Percentiles rank a stretch among this genome's conserved stretches.
These are phyloP conservation scores for Aphelinus atriplicis DNA, from an alignment of 1,140 invertebrate species.

Conservation along the genomic window DNA sequence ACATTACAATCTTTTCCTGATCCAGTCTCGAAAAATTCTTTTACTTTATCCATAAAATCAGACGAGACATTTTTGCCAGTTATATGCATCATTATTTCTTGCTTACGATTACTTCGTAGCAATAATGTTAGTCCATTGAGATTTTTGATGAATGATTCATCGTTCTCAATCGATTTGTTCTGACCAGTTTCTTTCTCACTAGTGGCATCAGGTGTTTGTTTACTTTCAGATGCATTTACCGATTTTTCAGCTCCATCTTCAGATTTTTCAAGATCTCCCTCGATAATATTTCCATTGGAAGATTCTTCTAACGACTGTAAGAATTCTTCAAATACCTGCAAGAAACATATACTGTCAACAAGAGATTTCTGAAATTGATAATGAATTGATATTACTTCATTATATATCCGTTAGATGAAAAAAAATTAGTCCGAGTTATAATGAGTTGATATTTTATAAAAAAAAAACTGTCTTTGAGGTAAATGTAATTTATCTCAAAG, in stretches of 20 bases:
- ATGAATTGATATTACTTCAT: constrained; percentile 17
- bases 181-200: constrained; percentile 40
- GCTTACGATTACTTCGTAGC: constrained; percentile 59
- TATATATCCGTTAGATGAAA: neutral
- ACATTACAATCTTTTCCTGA: constrained; percentile 61
- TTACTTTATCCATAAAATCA: constrained; percentile 56
- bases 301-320: constrained; percentile 47
- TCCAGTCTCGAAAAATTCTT: constrained; percentile 55
- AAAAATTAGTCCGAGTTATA: neutral
- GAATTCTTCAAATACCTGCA: constrained; percentile 58
- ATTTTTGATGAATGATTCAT: constrained; percentile 42
- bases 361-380: neutral
- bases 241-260: neutral
- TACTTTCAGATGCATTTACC: neutral
- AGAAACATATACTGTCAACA: constrained; percentile 4
- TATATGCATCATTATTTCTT: constrained; percentile 62
- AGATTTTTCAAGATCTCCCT: constrained; percentile 9
- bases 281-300: neutral
- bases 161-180: constrained; percentile 38
- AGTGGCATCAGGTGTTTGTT: neutral
- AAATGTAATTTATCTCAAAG: no score
- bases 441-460: neutral
- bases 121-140: constrained; percentile 59
- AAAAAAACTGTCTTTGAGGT: neutral
- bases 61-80: constrained; percentile 59